Evolutionary conservation across 2,888 invertebrate species (phyloP).

Genomic region (Plebejus melissa): DNA sequence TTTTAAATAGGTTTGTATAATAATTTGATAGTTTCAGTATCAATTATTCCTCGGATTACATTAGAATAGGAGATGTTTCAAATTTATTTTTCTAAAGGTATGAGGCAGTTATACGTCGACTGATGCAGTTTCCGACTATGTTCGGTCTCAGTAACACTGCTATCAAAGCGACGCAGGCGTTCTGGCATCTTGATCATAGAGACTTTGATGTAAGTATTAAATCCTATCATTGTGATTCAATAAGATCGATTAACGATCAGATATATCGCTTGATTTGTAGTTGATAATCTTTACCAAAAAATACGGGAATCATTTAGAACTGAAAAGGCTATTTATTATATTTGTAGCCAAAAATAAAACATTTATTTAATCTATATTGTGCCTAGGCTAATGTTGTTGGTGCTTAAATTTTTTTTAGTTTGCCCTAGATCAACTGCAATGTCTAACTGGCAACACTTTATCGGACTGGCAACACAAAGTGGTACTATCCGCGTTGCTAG

Average conservation of each 20-base stretch:
- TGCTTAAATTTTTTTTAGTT: constrained; percentile 57
- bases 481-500: constrained; percentile 82
- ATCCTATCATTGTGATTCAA: neutral
- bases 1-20: neutral
- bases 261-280: neutral
- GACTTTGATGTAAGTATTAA: constrained; percentile 83
- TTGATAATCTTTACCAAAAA: neutral
- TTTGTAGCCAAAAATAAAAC: too few species aligned
- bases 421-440: constrained; percentile 82
- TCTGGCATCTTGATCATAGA: constrained; percentile 94
- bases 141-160: constrained; percentile 86
- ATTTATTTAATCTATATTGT: neutral
- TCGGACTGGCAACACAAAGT: constrained; percentile 86
- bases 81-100: constrained; percentile 54
- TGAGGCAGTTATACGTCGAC: constrained; percentile 82
- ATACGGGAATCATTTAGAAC: neutral
- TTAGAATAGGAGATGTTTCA: neutral
- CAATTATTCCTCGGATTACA: neutral
- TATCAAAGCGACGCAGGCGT: constrained; percentile 89
- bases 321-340: too few species aligned
- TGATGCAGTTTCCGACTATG: constrained; percentile 89
- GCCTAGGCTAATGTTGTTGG: neutral
- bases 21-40: neutral
- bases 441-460: constrained; percentile 79
- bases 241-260: neutral